Percentiles rank a stretch among this genome's conserved stretches.
These are phyloP conservation scores for Leuciscus idus DNA, from an alignment of 2,113 vertebrate genomes.

Conservation along the genomic window DNA sequence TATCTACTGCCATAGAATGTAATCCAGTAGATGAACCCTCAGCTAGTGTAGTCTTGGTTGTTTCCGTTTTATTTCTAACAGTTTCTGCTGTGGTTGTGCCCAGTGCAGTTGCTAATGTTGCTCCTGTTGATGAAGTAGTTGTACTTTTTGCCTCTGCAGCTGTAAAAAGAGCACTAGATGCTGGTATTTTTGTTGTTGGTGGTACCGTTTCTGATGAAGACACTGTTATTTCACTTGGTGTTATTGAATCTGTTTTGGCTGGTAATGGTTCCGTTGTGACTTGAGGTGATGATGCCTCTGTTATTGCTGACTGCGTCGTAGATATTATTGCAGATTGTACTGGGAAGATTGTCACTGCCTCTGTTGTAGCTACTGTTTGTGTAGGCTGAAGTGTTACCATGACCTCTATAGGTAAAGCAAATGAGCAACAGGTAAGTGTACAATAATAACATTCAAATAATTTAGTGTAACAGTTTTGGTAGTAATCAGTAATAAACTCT, in stretches of 20 bases:
- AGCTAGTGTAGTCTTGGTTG: neutral
- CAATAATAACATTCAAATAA: neutral
- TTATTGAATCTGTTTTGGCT: neutral
- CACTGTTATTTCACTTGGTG: neutral
- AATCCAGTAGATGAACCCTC: neutral
- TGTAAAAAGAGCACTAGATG: neutral
- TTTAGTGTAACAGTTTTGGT: neutral
- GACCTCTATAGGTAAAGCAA: neutral
- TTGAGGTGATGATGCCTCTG: neutral
- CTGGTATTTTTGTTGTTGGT: neutral
- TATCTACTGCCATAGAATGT: neutral
- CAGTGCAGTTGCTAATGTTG: too few relatives aligned
- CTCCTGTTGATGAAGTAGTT: neutral
- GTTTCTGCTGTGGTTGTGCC: neutral
- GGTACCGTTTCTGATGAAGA: neutral
- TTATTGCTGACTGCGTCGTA: neutral
- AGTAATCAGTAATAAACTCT: neutral
- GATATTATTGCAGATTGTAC: neutral
- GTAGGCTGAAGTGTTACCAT: neutral
- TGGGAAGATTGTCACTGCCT: neutral
- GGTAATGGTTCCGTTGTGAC: neutral
- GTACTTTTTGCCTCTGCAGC: neutral
- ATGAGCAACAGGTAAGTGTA: neutral
- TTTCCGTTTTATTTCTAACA: neutral
- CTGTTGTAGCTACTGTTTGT: neutral